Base-by-base conservation (phyloP, 2,113 vertebrate species). In the Craseonycteris thonglongyai region DNA sequence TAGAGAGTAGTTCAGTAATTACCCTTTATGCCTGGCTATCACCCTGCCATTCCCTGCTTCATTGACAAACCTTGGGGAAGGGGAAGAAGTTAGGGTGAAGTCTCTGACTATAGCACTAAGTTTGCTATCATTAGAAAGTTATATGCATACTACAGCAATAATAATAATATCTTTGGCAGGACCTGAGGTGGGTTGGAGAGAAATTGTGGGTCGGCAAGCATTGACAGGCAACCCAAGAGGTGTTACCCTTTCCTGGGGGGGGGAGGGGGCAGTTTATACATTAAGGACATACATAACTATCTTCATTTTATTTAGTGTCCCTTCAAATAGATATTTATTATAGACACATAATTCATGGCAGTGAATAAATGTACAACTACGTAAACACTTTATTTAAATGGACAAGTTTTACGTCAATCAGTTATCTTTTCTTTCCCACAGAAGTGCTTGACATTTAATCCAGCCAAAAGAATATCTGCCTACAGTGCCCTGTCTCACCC, bases 371-470 rank as follows among this genome's bases (percentile, higher is more conserved):
- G 5, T 26, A 7, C 72, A 75, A 79, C 80, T 69, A 0, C 28
- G 3, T 45, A 58, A 38, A 13, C 80, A 38, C 10, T 8, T 84
- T 58, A 26, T 59, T 65, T 35, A 65, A 63, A 33, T 18, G 30
- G 69, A 22, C 16, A 0, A 40, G 26, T 80, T 83, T 93, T 79
- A 35, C n/a, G n/a, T 65, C 38, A 61, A 2, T 59, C 24, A 5
- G 0, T 81, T 96, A 92, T 72, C 96, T 97, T 97, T 81, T 96
- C 89, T 84, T 96, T 56, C 87, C 92, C 98, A 81, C 98, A 99
- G 99, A 99, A 99, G 98, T 99, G 99, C 96, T 98, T 99, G 95
- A 98, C 98, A 0, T 99, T 99, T 98, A 99, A 99, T 95, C 99
- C 99, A 86, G 98, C 98, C 97, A 99, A 99, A 98, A 99, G 99